Base-by-base conservation (phyloP, 2,888 invertebrate species). In the Notodonta ziczac region DNA sequence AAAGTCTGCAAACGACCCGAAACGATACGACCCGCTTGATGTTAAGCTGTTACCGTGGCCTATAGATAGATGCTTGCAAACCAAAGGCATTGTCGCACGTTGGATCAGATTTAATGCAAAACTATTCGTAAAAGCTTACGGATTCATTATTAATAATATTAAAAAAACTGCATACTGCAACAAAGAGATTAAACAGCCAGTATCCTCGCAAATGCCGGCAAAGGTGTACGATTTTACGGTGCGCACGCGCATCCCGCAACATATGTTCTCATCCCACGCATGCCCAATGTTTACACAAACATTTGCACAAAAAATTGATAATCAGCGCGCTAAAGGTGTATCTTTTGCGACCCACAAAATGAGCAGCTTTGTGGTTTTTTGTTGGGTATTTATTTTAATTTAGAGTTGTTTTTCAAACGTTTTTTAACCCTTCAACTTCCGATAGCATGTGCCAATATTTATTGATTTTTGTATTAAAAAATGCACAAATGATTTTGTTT, bases 121-220 rank as follows among this genome's bases (percentile, higher is more conserved):
- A 35, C 24, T 39, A 39, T 8, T 42, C 0, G 42, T 42, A 9
- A 42, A 10, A 42, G 42, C 12, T 42, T 12, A 42, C 9, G 42
- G 42, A 42, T 42, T 9, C 4, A 10, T 10, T 12, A 42, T 10
- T 42, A 9, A 4, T 10, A 6, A 32, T n/a, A 8, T 9, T 24
- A 24, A 8, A 24, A 51, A 51, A 83, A 85, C 79, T 84, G 74
- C 63, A 63, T 58, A 62, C 75, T 72, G 51, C 57, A 63, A 73
- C 74, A 76, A 74, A 74, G 72, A 71, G 66, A 66, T 62, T 71
- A 67, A 51, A 69, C 66, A 66, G 63, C 68, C 70, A 77, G 80
- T 69, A 72, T 77, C 69, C 78, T 81, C 69, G 82, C 89, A 88
- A 90, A 91, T 88, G 87, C 82, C 83, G 76, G 79, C 51, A 88